These are phyloP conservation scores for Hydropotes inermis DNA, from an alignment of 2,113 vertebrate species.

Conservation along the genomic window DNA sequence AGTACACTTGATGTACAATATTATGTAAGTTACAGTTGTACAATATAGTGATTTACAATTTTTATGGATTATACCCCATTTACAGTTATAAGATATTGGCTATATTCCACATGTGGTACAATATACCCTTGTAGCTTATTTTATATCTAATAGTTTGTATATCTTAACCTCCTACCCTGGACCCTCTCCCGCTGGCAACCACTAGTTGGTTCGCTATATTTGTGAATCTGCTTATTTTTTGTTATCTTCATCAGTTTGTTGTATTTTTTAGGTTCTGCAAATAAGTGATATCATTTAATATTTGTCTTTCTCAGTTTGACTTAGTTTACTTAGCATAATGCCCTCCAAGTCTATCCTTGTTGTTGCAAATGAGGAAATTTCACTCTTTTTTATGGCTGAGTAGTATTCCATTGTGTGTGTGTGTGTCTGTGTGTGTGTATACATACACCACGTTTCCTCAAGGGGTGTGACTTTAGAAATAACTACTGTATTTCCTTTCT, in stretches of 20 bases:
- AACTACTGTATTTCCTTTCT: neutral
- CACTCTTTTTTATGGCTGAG: neutral
- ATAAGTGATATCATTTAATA: neutral
- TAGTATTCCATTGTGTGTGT: neutral
- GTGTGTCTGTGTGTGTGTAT: neutral
- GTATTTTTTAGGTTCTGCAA: neutral
- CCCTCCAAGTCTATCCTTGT: neutral
- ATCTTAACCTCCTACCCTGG: neutral
- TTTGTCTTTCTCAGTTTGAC: neutral
- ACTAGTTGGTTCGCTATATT: neutral
- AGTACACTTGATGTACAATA: neutral
- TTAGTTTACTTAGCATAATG: neutral
- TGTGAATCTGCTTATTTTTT: neutral
- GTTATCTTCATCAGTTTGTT: neutral
- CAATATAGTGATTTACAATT: neutral
- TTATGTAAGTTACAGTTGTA: neutral
- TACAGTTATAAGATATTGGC: neutral
- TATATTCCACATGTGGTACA: neutral
- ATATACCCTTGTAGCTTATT: neutral
- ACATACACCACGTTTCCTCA: neutral
- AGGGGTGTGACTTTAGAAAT: neutral
- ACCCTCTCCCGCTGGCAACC: fast-evolving
- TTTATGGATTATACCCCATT: neutral
- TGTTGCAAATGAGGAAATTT: neutral
- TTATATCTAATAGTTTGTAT: neutral